Evolutionary conservation across 2,888 invertebrate genomes (phyloP).

Genomic region (Standfussiana lucernea): DNA sequence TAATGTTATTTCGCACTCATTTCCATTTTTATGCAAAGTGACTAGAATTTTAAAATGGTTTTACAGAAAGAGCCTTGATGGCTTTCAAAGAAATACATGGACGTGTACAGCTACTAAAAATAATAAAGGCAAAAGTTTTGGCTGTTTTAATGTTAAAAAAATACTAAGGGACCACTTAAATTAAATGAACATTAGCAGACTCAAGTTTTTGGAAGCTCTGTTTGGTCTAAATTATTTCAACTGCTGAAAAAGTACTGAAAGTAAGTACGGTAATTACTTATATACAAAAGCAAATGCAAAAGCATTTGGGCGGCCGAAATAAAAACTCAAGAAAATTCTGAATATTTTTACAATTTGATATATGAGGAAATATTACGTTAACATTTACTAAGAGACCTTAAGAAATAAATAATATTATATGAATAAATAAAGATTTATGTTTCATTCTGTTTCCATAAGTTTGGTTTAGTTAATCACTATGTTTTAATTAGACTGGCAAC

Average conservation of each 20-base stretch:
- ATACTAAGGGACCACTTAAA: slow-evolving; percentile 14
- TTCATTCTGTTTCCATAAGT: not conserved
- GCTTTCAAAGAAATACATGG: slow-evolving; percentile 38
- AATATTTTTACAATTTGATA: not conserved
- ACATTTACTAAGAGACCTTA: not conserved
- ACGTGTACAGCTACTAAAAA: slow-evolving; percentile 17
- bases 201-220: slow-evolving; percentile 4
- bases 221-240: not conserved
- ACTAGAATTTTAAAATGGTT: slow-evolving; percentile 44
- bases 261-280: not conserved
- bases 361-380: not conserved
- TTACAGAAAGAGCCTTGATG: slow-evolving; percentile 22
- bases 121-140: slow-evolving; percentile 7
- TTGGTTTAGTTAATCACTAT: not conserved
- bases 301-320: not conserved
- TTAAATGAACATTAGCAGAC: slow-evolving; percentile 1
- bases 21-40: slow-evolving; percentile 60
- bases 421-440: not conserved
- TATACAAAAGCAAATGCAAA: not conserved
- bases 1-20: slow-evolving; percentile 40
- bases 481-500: not conserved
- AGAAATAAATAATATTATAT: not conserved
- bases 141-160: slow-evolving; percentile 19
- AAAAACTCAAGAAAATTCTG: not conserved
- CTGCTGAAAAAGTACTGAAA: not conserved